phyloP scores from a whole-genome alignment of 2,888 invertebrate species.

The Chrysolina oricalcia region DNA sequence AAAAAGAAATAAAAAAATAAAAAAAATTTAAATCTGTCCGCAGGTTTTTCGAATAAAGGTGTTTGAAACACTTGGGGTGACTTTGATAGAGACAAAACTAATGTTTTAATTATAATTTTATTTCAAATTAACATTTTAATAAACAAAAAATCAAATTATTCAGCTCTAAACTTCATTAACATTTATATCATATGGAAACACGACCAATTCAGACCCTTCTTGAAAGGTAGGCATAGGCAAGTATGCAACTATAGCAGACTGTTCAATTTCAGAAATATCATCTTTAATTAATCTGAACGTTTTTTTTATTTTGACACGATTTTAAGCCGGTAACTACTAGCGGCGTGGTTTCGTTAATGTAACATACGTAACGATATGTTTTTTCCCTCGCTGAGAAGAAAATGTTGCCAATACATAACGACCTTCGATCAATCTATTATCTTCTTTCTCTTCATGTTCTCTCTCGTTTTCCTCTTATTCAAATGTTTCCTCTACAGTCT shows the following conservation, averaged over 20 bases:
- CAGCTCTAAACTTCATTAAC: neutral
- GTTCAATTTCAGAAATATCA: too few species aligned
- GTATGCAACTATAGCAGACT: neutral
- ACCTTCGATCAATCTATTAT: neutral
- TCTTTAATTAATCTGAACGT: neutral
- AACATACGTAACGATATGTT: too few species aligned
- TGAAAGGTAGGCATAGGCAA: neutral
- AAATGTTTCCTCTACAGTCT: too few species aligned
- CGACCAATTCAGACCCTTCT: constrained; percentile 3
- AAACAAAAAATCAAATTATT: neutral
- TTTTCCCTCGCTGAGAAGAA: too few species aligned
- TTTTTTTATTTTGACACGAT: neutral
- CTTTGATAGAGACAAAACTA: neutral
- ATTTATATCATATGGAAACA: neutral
- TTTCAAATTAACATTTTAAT: neutral
- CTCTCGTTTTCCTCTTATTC: neutral
- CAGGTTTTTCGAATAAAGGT: neutral
- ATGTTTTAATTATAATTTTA: neutral
- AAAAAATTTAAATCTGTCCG: neutral
- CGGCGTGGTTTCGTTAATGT: too few species aligned
- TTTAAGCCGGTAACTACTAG: too few species aligned
- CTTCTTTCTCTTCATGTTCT: neutral
- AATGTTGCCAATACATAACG: too few species aligned
- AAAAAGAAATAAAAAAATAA: neutral
- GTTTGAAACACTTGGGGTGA: constrained; percentile 1